These are phyloP conservation scores for Leptonema lineaticorne DNA, from an alignment of 1,140 invertebrate genomes.

Conservation along the genomic window DNA sequence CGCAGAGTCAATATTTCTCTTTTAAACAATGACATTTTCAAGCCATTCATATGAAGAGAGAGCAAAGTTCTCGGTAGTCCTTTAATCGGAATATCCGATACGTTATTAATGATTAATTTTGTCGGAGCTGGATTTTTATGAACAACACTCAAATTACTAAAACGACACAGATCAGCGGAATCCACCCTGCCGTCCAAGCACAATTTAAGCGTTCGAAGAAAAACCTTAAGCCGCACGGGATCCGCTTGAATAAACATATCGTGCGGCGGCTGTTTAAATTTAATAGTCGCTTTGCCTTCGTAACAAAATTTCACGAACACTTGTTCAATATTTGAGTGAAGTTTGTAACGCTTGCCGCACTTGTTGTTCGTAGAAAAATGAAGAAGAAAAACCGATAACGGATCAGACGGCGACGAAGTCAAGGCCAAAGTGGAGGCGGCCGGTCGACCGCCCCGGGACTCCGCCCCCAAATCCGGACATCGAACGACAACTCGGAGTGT, in stretches of 20 bases:
- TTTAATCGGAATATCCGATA: conserved; percentile 66
- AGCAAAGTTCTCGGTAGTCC: conserved; percentile 68
- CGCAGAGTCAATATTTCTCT: conserved; percentile 65
- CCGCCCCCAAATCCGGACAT: not conserved
- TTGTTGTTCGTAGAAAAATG: conserved; percentile 67
- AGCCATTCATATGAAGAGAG: conserved; percentile 58
- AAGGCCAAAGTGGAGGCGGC: conserved; percentile 65
- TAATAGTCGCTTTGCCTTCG: conserved; percentile 73
- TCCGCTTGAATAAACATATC: conserved; percentile 70
- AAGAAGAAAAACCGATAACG: conserved; percentile 61
- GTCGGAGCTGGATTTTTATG: conserved; percentile 56
- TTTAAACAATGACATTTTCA: conserved; percentile 65
- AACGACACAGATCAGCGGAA: conserved; percentile 43
- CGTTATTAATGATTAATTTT: conserved; percentile 62
- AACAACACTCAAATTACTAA: conserved; percentile 58
- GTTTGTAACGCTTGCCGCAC: conserved; percentile 66
- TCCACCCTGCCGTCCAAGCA: conserved; percentile 62
- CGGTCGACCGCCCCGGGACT: conserved; percentile 43
- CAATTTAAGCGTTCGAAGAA: conserved; percentile 64
- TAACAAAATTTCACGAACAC: conserved; percentile 68
- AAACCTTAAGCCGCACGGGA: conserved; percentile 66
- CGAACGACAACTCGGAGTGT: not conserved
- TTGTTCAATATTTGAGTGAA: conserved; percentile 64
- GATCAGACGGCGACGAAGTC: conserved; percentile 61
- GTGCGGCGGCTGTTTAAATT: conserved; percentile 67